Percentiles rank a stretch among this genome's conserved stretches.
These are phyloP conservation scores for Ophion costatus DNA, from an alignment of 2,888 invertebrate species.

Conservation along the genomic window DNA sequence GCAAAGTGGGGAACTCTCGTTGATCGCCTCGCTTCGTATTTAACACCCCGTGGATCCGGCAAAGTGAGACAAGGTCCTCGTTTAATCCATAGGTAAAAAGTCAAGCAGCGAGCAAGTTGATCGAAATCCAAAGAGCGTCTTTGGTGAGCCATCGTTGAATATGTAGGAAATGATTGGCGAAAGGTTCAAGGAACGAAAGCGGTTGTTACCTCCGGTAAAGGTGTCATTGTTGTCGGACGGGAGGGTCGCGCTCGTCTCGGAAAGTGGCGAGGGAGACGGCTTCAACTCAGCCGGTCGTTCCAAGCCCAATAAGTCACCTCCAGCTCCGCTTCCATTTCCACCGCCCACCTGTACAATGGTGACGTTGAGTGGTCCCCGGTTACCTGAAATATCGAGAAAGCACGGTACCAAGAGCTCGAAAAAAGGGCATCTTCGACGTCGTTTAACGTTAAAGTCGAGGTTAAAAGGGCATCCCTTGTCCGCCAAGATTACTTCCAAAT, in stretches of 20 bases:
- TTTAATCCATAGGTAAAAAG: no score
- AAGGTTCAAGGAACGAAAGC: not conserved
- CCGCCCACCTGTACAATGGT: slow-evolving; percentile 80
- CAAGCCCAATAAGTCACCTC: slow-evolving; percentile 79
- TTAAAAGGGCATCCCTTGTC: no score
- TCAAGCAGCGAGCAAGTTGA: no score
- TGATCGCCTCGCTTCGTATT: no score
- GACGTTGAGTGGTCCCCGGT: slow-evolving; percentile 81
- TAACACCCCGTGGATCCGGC: no score
- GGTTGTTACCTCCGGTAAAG: slow-evolving; percentile 74
- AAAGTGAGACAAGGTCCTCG: no score
- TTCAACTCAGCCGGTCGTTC: slow-evolving; percentile 78
- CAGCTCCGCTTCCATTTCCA: slow-evolving; percentile 74
- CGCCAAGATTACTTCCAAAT: no score
- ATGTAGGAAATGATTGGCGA: not conserved
- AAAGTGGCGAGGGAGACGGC: slow-evolving; percentile 79
- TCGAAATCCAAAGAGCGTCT: no score
- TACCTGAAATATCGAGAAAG: slow-evolving; percentile 74
- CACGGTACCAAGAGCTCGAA: not conserved
- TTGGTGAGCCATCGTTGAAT: not conserved
- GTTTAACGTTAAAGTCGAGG: no score
- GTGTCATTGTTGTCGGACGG: slow-evolving; percentile 81
- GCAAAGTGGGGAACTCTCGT: no score
- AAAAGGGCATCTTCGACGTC: not conserved
- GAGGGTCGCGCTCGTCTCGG: slow-evolving; percentile 79